phyloP scores from a whole-genome alignment of 2,113 vertebrate genomes.

The Megaceryle maxima region DNA sequence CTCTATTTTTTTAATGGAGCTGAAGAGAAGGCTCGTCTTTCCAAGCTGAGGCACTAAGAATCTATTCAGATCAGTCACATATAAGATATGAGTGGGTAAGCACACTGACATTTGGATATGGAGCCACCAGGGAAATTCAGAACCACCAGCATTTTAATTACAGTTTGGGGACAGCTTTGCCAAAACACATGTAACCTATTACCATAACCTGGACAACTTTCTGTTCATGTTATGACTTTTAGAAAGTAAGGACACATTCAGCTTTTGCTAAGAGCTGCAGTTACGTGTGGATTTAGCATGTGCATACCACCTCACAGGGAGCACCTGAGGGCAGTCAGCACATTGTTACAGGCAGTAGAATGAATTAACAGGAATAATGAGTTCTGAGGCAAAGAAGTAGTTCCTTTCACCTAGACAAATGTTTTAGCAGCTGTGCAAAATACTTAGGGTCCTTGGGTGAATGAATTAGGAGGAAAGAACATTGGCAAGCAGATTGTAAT shows the following conservation, averaged over 20 bases:
- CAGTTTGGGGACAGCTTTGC: neutral
- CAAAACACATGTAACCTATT: neutral
- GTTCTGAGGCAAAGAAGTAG: neutral
- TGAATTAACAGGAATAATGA: neutral
- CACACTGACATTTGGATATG: neutral
- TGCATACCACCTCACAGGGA: neutral
- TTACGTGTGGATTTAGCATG: rapidly evolving
- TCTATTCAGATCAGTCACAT: neutral
- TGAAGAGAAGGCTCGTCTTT: neutral
- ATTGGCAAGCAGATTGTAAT: neutral
- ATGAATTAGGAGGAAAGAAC: neutral
- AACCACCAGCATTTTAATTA: neutral
- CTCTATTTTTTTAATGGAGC: neutral
- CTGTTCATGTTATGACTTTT: neutral
- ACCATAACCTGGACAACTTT: neutral
- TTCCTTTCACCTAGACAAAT: constrained; percentile 30
- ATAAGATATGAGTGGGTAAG: neutral
- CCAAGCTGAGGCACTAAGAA: neutral
- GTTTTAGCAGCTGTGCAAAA: neutral
- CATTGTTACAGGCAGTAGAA: neutral
- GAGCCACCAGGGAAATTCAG: neutral
- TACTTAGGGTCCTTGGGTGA: neutral
- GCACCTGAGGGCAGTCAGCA: neutral
- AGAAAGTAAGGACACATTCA: neutral
- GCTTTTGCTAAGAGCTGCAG: neutral